Evolutionary conservation across 2,797 vertebrate species (phyloP).

Genomic region (Ceyx erithaca): DNA sequence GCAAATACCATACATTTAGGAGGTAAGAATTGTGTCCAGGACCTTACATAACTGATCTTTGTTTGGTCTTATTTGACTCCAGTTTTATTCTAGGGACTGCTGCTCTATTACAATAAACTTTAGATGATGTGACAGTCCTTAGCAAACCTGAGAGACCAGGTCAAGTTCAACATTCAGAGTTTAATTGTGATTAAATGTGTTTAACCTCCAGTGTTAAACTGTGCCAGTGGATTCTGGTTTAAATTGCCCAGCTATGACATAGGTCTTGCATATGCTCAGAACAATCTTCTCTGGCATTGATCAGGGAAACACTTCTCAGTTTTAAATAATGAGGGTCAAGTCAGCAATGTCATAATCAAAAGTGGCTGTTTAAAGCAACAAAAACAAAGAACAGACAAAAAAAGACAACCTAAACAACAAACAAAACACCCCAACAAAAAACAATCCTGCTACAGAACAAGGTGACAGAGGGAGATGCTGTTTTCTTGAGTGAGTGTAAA

Average conservation of each 20-base stretch:
- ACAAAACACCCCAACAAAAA: not conserved
- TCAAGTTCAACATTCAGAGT: not conserved
- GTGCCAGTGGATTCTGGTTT: not conserved
- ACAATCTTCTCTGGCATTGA: not conserved
- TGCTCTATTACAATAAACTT: not conserved
- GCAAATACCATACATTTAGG: not conserved
- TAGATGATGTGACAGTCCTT: not conserved
- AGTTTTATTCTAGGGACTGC: not conserved
- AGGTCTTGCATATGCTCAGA: not conserved
- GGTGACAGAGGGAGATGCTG: not conserved
- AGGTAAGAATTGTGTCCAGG: not conserved
- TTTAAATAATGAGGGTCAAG: not conserved
- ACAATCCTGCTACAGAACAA: not conserved
- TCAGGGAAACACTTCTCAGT: not conserved
- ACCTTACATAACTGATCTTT: not conserved
- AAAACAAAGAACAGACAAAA: not conserved
- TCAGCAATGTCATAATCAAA: not conserved
- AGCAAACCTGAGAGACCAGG: not conserved
- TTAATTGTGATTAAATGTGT: not conserved
- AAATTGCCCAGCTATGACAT: not conserved
- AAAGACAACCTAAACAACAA: not conserved
- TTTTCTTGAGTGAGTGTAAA: not conserved
- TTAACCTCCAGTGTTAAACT: not conserved
- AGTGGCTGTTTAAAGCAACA: not conserved
- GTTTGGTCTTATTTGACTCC: not conserved